These are phyloP conservation scores for Parauchenoglanis ngamensis DNA, from an alignment of 2,797 vertebrate genomes.

Conservation along the genomic window DNA sequence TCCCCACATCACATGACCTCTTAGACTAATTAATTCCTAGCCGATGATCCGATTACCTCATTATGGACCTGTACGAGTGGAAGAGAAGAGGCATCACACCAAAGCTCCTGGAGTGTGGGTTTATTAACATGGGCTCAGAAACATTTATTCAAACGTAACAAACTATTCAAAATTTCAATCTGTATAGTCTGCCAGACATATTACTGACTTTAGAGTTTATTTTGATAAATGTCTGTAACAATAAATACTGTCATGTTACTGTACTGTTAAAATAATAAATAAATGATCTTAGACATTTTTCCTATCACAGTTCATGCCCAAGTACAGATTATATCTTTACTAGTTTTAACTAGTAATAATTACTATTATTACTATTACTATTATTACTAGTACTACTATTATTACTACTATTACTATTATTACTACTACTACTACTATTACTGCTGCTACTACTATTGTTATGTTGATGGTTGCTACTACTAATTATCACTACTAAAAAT, in stretches of 20 bases:
- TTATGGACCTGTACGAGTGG: conserved; percentile 42
- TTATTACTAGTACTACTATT: neutral
- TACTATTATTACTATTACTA: neutral
- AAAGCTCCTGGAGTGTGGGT: conserved; percentile 18
- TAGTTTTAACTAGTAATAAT: neutral
- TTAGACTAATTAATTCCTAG: conserved; percentile 49
- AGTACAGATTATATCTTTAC: neutral
- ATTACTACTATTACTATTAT: neutral
- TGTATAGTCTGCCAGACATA: neutral
- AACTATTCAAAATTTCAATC: neutral
- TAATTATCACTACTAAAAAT: neutral
- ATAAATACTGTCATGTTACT: neutral
- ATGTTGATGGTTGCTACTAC: neutral
- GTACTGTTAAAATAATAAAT: neutral
- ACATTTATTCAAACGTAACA: neutral
- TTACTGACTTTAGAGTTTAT: neutral
- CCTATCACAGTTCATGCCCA: neutral
- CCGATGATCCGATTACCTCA: conserved; percentile 48
- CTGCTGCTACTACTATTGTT: neutral
- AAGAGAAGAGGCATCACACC: neutral
- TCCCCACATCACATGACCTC: conserved; percentile 41
- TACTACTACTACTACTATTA: neutral
- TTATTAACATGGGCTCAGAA: neutral
- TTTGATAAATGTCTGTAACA: neutral
- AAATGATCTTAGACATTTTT: neutral